Evolutionary conservation across 1,140 invertebrate genomes (phyloP).

Genomic region (Saccostrea glomerata): DNA sequence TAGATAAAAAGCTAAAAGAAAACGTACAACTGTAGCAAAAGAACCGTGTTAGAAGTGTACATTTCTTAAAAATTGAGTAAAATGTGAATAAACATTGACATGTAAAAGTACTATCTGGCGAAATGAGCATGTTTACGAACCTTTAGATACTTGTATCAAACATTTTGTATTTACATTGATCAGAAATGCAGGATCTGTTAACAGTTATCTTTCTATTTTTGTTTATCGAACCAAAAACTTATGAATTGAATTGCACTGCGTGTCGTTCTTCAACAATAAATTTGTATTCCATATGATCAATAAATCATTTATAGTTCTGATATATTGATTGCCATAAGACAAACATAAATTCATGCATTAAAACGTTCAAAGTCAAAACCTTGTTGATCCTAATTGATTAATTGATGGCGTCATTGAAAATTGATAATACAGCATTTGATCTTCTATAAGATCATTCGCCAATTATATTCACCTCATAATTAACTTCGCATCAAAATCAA

Average conservation of each 20-base stretch:
- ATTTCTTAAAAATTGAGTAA: too few species aligned
- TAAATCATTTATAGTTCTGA: neutral
- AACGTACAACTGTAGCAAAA: too few species aligned
- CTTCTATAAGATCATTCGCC: neutral
- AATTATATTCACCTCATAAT: slow-evolving; percentile 3
- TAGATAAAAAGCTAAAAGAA: too few species aligned
- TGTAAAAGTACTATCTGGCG: too few species aligned
- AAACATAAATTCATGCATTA: neutral
- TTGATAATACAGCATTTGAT: neutral
- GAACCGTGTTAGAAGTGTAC: too few species aligned
- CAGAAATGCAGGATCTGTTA: too few species aligned
- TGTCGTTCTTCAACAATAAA: neutral
- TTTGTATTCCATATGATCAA: neutral
- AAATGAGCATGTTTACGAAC: too few species aligned
- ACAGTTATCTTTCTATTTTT: too few species aligned
- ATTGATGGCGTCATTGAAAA: neutral
- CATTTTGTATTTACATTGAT: too few species aligned
- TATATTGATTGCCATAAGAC: neutral
- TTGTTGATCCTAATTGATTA: neutral
- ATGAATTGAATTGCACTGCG: neutral
- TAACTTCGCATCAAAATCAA: neutral
- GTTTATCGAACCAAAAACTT: too few species aligned
- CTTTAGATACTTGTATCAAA: too few species aligned
- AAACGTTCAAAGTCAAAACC: neutral
- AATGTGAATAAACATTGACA: too few species aligned